Base-by-base conservation (phyloP, 2,113 vertebrate species). In the Phalacrocorax pelagicus region DNA sequence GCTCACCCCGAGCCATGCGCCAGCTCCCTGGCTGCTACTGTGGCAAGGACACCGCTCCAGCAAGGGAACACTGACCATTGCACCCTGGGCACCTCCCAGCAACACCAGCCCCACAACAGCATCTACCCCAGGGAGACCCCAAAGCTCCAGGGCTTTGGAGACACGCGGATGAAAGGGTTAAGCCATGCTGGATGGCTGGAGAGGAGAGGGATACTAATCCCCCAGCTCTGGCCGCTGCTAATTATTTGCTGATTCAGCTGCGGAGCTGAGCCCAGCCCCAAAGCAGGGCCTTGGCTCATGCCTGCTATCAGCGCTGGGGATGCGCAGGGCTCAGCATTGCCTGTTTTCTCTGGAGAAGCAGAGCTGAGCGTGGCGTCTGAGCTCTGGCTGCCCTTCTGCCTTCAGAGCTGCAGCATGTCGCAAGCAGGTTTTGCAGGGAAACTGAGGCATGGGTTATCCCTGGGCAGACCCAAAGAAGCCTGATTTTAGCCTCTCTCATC, bases 231-330 rank as follows among this genome's bases (percentile, higher is more conserved):
- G 91, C 61, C 3, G 8, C 40, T 82, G 70, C 83, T 94, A 54
- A 89, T 95, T 93, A 86, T 94, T 91, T 95, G 95, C 95, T 93
- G 97, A 97, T 95, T 97, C 97, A 96, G 97, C 86, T 87, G 91
- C 83, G 0, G 86, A 91, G 94, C 83, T 20, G 47, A 87, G 92
- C 32, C 57, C 58, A 42, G 86, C 61, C 59, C 88, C 44, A 47
- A 15, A 24, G 63, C 16, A 0, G 73, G 34, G 38, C 42, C 40
- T 49, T 71, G 81, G 78, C 32, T 80, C 32, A 3, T 0, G 47
- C 32, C 32, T 73, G 90, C 72, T 58, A 23, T 61, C 71, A 36
- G 61, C 10, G 4, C 71, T 10, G 34, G 77, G 62, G 81, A n/a
- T 85, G 81, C 46, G 67, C 4, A 0, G 49, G 58, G 51, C 34